phyloP scores from a whole-genome alignment of 2,113 vertebrate species.

The Takifugu bimaculatus region DNA sequence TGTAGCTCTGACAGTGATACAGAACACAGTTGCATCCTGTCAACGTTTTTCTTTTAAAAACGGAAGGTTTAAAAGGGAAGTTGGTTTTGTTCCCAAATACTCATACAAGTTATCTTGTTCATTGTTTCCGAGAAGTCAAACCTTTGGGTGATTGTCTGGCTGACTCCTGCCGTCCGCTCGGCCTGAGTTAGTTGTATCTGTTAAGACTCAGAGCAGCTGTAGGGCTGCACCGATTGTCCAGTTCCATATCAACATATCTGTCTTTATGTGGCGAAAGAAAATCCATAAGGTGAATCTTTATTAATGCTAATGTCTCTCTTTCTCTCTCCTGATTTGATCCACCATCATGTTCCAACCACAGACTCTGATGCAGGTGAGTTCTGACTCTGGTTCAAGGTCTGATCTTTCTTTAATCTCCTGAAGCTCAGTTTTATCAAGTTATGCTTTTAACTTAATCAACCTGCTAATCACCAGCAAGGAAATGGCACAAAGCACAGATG shows the following conservation, averaged over 20 bases:
- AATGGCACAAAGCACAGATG: too few species aligned
- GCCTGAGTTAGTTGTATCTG: too few species aligned
- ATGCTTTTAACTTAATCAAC: neutral
- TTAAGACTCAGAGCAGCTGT: too few species aligned
- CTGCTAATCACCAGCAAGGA: too few species aligned
- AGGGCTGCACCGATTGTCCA: too few species aligned
- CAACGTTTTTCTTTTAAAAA: too few species aligned
- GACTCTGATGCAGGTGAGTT: constrained; percentile 78
- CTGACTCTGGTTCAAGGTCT: neutral
- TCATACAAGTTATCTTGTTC: too few species aligned
- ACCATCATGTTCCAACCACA: constrained; percentile 28
- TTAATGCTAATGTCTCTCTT: constrained; percentile 17
- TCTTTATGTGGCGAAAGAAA: neutral
- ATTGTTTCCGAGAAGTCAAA: constrained; percentile 31
- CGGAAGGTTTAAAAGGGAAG: too few species aligned
- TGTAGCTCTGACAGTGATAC: too few species aligned
- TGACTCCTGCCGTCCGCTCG: neutral
- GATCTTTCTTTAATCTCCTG: neutral
- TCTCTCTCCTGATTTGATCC: constrained; percentile 1
- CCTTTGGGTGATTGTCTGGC: constrained; percentile 28
- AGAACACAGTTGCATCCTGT: too few species aligned
- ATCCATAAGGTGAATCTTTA: neutral
- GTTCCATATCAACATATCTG: constrained; percentile 7
- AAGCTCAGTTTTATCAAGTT: neutral
- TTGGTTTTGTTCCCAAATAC: too few species aligned